Evolutionary conservation across 1,140 invertebrate genomes (phyloP), one percentile per base, ranked within the genome.

Genomic region (Odontomachus brunneus): DNA sequence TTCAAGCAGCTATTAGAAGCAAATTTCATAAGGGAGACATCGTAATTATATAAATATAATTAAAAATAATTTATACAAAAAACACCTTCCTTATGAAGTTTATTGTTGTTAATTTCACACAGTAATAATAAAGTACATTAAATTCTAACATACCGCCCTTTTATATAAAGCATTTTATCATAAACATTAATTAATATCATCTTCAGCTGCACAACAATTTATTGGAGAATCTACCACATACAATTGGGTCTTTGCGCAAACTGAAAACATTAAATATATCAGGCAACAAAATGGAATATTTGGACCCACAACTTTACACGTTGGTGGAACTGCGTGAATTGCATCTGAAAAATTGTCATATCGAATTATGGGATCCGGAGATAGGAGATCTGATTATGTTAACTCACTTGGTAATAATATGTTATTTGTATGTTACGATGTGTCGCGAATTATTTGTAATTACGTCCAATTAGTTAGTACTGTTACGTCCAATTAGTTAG

Each of bases 151-250:
- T n/a, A n/a, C n/a, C n/a, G n/a, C n/a, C n/a, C n/a, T n/a, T n/a
- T n/a, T n/a, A n/a, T n/a, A n/a, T n/a, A n/a, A n/a, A n/a, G n/a
- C n/a, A n/a, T n/a, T n/a, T n/a, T n/a, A n/a, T n/a, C n/a, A n/a
- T n/a, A n/a, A n/a, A n/a, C n/a, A n/a, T n/a, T n/a, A n/a, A n/a
- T 65, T 53, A 66, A 26, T 67, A 12, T 69, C 59, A 74, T 85
- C 88, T 84, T 94, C 90, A 97, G 96, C 91, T 98, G 24, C 96
- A 98, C 94, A 97, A 98, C 91, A 98, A 98, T 95, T 94, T 95
- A 44, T 91, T 98, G 84, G 94, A 95, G 88, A 91, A 92, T 22
- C 89, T 99, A 80, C 98, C 98, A 0, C 92, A 96, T 66, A 96
- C 98, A 92, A 95, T 98, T 88, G 97, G 97, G 51, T 95, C 96